Conservation (phyloP, 2,113 vertebrate genomes). For the Callipepla squamata region DNA sequence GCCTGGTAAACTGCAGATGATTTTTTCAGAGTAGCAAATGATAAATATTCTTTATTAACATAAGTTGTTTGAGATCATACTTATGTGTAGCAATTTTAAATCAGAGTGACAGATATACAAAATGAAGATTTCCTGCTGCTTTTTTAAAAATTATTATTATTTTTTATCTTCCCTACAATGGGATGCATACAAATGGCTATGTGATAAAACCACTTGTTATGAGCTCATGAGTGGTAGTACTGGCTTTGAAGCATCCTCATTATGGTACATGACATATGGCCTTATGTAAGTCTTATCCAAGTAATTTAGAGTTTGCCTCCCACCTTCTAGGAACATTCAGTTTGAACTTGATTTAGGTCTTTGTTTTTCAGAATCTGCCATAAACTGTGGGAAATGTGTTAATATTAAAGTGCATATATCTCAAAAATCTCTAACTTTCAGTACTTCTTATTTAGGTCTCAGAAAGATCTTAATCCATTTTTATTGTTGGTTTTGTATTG, state of each 20-base stretch:
- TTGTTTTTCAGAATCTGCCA: neutral
- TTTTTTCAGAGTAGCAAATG: neutral
- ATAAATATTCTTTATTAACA: neutral
- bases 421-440: neutral
- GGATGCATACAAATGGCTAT: neutral
- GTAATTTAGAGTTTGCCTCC: neutral
- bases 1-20: neutral
- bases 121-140: neutral
- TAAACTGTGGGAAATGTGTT: neutral
- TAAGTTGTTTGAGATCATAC: neutral
- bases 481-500: neutral
- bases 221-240: neutral
- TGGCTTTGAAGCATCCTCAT: neutral
- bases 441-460: neutral
- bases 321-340: neutral
- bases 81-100: neutral
- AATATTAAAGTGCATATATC: fast-evolving
- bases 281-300: neutral
- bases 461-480: neutral
- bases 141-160: no score
- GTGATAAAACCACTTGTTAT: neutral
- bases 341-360: neutral
- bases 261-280: neutral
- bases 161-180: neutral
- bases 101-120: neutral